Conservation (phyloP, 2,888 invertebrate genomes). For the Tenthredo notha region DNA sequence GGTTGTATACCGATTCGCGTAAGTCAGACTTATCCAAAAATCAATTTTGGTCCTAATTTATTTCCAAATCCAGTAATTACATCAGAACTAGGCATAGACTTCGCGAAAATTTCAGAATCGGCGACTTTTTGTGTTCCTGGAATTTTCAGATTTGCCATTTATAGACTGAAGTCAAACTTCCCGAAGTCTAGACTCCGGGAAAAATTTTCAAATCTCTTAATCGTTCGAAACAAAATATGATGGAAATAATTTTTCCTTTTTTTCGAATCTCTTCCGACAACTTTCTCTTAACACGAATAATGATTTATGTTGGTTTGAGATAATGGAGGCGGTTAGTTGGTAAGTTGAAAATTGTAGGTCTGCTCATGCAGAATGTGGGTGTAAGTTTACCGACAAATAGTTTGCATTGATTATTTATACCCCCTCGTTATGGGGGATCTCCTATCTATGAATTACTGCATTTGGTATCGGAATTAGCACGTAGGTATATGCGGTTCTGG, state of each 20-base stretch:
- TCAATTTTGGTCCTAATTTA: background rate
- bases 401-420: background rate
- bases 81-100: background rate
- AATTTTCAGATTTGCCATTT: background rate
- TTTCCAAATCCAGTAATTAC: background rate
- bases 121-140: background rate
- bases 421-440: background rate
- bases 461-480: constrained; percentile 1
- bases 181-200: too few species aligned
- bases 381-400: background rate
- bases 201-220: too few species aligned
- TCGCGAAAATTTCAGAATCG: background rate
- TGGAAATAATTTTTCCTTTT: background rate
- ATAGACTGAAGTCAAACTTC: background rate
- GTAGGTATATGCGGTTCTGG: background rate
- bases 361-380: background rate
- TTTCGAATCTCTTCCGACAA: background rate
- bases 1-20: background rate
- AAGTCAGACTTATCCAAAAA: background rate
- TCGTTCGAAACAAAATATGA: background rate
- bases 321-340: constrained; percentile 10
- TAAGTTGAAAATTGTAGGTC: background rate
- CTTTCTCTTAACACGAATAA: background rate
- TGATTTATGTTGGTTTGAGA: background rate
- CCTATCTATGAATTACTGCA: constrained; percentile 33